phyloP scores from a whole-genome alignment of 2,797 vertebrate genomes.

The Echiichthys vipera region DNA sequence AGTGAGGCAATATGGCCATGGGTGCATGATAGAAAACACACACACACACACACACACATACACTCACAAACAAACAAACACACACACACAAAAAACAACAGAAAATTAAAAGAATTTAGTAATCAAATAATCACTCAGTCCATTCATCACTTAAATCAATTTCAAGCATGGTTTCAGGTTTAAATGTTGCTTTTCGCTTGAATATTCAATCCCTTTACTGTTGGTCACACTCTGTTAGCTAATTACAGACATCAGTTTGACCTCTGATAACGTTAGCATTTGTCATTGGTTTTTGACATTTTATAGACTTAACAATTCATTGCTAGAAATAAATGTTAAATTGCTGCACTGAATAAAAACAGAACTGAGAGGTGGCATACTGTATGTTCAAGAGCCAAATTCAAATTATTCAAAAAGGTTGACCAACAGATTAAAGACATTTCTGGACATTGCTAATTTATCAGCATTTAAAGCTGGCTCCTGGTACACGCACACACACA shows the following conservation, averaged over 20 bases:
- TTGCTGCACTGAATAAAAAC: background rate
- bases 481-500: constrained; percentile 24
- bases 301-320: background rate
- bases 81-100: no score
- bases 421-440: background rate
- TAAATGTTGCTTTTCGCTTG: background rate
- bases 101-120: no score
- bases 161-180: background rate
- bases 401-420: background rate
- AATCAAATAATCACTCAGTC: background rate
- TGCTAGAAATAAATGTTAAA: background rate
- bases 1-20: background rate
- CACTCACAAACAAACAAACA: no score
- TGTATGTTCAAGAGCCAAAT: background rate
- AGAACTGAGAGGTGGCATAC: background rate
- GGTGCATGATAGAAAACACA: no score
- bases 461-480: constrained; percentile 7
- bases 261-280: background rate
- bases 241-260: background rate
- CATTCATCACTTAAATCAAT: background rate
- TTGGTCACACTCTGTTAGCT: background rate
- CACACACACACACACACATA: no score
- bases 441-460: background rate
- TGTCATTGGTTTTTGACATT: background rate
- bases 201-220: background rate